Evolutionary conservation across 2,797 vertebrate genomes (phyloP).

Genomic region (Basileuterus tristriatus): DNA sequence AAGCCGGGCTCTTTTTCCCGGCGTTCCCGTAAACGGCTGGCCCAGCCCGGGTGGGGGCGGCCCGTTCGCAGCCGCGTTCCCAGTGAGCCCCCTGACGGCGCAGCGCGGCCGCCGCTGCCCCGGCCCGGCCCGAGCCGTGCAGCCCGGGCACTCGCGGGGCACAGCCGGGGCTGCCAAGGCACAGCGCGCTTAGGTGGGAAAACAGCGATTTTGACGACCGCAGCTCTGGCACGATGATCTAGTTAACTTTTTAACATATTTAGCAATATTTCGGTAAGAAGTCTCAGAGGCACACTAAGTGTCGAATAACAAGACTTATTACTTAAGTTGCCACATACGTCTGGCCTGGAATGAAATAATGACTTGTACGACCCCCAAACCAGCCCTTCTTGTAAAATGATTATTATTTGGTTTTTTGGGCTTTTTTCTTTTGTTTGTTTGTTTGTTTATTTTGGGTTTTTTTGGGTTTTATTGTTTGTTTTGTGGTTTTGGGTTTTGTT

Average conservation of each 20-base stretch:
- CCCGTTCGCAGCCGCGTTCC: constrained; percentile 56
- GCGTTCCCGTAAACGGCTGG: constrained; percentile 55
- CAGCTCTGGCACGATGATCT: not conserved
- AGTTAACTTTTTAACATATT: not conserved
- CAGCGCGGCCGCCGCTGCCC: not conserved
- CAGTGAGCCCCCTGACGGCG: constrained; percentile 81
- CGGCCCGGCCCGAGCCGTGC: no score
- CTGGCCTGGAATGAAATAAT: not conserved
- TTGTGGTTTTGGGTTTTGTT: not conserved
- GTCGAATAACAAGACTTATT: not conserved
- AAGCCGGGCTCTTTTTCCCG: constrained; percentile 37
- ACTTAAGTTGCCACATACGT: not conserved
- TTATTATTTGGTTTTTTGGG: not conserved
- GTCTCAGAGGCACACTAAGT: not conserved
- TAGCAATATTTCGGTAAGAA: not conserved
- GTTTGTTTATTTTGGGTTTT: not conserved
- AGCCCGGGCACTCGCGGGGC: not conserved
- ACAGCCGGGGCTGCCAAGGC: not conserved
- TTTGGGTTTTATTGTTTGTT: no score
- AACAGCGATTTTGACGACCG: not conserved
- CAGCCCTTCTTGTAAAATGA: not conserved
- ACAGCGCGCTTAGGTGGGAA: fast-evolving
- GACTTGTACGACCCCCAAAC: not conserved
- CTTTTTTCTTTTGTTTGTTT: no score
- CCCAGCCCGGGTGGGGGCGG: not conserved